These are phyloP conservation scores for Girardinus metallicus DNA, from an alignment of 2,797 vertebrate species.

Conservation along the genomic window DNA sequence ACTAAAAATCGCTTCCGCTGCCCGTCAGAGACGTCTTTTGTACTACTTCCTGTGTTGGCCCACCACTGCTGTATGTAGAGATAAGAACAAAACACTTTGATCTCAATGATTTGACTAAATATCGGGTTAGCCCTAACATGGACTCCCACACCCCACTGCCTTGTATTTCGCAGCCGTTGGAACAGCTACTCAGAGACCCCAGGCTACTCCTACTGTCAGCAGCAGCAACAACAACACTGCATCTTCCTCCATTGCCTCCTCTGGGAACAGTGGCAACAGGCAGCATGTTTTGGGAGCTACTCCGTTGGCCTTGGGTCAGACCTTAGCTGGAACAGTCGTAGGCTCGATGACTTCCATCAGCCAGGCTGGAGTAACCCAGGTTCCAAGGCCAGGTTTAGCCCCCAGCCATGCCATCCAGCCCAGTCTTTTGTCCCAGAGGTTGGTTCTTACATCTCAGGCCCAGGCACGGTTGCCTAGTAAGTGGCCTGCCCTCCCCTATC, in stretches of 20 bases:
- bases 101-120: conserved; percentile 42
- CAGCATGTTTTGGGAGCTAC: conserved; percentile 80
- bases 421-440: conserved; percentile 93
- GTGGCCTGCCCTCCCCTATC: conserved; percentile 84
- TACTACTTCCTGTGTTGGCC: conserved; percentile 30
- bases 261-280: conserved; percentile 80
- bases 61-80: conserved; percentile 34
- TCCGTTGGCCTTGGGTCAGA: conserved; percentile 85
- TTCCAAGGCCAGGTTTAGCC: conserved; percentile 79
- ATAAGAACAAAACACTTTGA: conserved; percentile 31
- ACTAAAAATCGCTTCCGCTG: not conserved
- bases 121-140: conserved; percentile 73
- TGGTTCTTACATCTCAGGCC: conserved; percentile 97
- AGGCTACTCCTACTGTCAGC: conserved; percentile 82
- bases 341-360: conserved; percentile 77
- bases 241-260: conserved; percentile 71
- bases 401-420: conserved; percentile 89
- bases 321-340: conserved; percentile 79
- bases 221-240: conserved; percentile 76
- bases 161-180: conserved; percentile 89
- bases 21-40: not conserved
- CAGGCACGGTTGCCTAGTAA: conserved; percentile 99
- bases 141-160: conserved; percentile 73
- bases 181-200: conserved; percentile 87
- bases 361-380: conserved; percentile 78